Evolutionary conservation across 35 echinoderm and acorn worm species (phyloP), one percentile per base, ranked within the genome.

Genomic region (Heliocidaris tuberculata): DNA sequence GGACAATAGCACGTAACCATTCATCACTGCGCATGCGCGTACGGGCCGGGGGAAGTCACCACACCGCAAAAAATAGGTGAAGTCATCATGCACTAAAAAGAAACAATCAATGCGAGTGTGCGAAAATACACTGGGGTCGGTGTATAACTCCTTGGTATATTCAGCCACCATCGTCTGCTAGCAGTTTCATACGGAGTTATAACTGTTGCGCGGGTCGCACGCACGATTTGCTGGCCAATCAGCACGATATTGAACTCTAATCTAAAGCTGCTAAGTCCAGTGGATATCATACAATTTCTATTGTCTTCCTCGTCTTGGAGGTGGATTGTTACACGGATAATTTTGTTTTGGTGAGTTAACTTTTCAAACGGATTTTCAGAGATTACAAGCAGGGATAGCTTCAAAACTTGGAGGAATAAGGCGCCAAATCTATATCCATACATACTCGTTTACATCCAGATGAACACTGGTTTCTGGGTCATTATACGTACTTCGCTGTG

Each of bases 1-100:
- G 7, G 27, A 78, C 65, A 78, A 78, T 21, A 78, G 65, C 65
- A 78, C 65, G 65, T 78, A 78, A 19, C 65, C 27, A 78, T 78
- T 78, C 65, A n/a, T 78, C 65, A 21, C 65, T 8, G 27, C 65
- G 65, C 65, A 78, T n/a, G 65, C 65, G 65, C 65, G 6, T 78
- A 7, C 8, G 27, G n/a, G n/a, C n/a, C n/a, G n/a, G 65, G 65
- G 65, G 65, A 78, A 42, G 27, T 78, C 65, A 19, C 3, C 3
- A 27, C 65, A 78, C 65, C 65, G 27, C 65, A 78, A 78, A 78
- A n/a, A 78, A 78, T 78, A 78, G 65, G 65, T n/a, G 65, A 78
- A 78, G 21, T 78, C 65, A 78, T 78, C 65, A 78, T 78, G 27
- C 65, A 7, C 65, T 78, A 78, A n/a, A 78, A 27, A 15, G 65